phyloP scores from a whole-genome alignment of 1,140 invertebrate genomes.

The Drosophila nigrodunni region DNA sequence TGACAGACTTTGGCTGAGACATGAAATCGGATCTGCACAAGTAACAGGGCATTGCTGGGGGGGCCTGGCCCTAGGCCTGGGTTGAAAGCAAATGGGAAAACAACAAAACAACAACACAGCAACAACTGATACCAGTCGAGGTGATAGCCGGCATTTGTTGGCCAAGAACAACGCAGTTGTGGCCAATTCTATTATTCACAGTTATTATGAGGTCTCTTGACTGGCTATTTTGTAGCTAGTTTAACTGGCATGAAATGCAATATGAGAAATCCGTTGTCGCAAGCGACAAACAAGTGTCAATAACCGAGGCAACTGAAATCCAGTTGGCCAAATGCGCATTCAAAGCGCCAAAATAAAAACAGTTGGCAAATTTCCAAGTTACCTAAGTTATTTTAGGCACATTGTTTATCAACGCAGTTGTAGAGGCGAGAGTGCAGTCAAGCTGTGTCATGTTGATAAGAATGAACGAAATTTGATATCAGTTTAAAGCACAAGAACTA shows the following conservation, averaged over 20 bases:
- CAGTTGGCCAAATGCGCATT: neutral
- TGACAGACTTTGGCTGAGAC: constrained; percentile 29
- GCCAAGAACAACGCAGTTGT: constrained; percentile 9
- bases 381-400: constrained; percentile 6
- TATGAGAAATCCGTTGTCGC: constrained; percentile 18
- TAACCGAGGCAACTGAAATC: neutral
- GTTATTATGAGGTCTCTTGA: neutral
- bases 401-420: constrained; percentile 27
- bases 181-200: constrained; percentile 5
- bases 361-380: neutral
- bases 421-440: neutral
- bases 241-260: constrained; percentile 27
- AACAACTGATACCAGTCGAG: constrained; percentile 21
- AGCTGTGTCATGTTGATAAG: constrained; percentile 34
- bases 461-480: neutral
- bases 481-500: constrained; percentile 35
- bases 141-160: constrained; percentile 7
- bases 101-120: constrained; percentile 20
- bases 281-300: constrained; percentile 1
- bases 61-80: constrained; percentile 11
- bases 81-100: constrained; percentile 12
- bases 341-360: neutral
- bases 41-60: neutral
- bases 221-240: neutral
- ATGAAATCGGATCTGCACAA: constrained; percentile 51